Conservation (phyloP, 2,797 vertebrate genomes). For the Rhodeus uyekii region DNA sequence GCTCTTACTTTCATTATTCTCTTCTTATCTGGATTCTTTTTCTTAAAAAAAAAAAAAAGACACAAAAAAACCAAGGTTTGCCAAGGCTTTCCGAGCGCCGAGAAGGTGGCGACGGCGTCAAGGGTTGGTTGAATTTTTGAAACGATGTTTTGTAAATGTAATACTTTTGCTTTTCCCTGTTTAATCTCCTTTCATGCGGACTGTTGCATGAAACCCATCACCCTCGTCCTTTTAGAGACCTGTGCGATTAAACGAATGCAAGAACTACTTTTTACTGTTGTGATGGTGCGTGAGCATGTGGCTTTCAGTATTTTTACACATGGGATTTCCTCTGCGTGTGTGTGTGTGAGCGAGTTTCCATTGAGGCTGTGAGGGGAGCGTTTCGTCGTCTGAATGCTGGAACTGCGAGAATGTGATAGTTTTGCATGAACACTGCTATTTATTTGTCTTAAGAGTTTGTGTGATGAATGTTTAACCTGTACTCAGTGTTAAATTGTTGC, state of each 20-base stretch:
- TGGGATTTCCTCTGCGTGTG: conserved; percentile 52
- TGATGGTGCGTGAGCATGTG: conserved; percentile 80
- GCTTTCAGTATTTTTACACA: conserved; percentile 74
- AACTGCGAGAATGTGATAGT: conserved; percentile 68
- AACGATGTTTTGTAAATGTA: conserved; percentile 79
- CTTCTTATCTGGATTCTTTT: conserved; percentile 51
- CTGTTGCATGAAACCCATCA: conserved; percentile 74
- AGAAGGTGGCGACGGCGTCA: conserved; percentile 73
- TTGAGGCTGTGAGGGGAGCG: conserved; percentile 65
- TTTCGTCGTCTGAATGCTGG: conserved; percentile 66
- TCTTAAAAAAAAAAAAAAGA: conserved; percentile 50
- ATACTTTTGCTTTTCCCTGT: conserved; percentile 63
- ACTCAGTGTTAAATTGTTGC: conserved; percentile 61
- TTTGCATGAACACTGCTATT: conserved; percentile 78
- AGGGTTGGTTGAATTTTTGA: conserved; percentile 75
- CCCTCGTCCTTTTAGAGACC: conserved; percentile 46
- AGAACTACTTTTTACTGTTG: conserved; percentile 85
- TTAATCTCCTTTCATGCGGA: conserved; percentile 70
- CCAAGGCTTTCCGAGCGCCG: conserved; percentile 77
- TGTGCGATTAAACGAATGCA: conserved; percentile 80
- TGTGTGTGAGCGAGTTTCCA: conserved; percentile 40
- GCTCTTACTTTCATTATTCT: conserved; percentile 72
- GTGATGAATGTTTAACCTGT: conserved; percentile 67
- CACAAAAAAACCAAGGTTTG: conserved; percentile 68
- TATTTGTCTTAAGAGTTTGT: conserved; percentile 66